Evolutionary conservation across 2,113 vertebrate species (phyloP).

Genomic region (Brachypteracias leptosomus): DNA sequence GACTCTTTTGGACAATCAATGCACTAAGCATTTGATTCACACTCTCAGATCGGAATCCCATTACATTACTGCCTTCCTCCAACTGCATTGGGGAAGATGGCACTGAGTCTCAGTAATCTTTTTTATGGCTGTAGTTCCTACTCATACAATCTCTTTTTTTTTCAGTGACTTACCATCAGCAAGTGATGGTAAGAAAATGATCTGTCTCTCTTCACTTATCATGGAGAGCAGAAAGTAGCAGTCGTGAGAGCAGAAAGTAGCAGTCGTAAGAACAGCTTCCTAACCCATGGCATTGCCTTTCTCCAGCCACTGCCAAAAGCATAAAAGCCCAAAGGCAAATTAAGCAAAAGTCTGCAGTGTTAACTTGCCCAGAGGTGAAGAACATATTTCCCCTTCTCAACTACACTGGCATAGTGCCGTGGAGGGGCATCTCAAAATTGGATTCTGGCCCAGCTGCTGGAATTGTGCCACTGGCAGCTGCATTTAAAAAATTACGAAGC

Average conservation of each 20-base stretch:
- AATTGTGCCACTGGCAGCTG: neutral
- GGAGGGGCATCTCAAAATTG: neutral
- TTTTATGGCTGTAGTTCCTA: neutral
- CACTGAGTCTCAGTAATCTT: accelerated
- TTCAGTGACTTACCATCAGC: neutral
- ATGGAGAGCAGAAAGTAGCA: neutral
- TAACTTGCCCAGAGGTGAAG: neutral
- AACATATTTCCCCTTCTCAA: neutral
- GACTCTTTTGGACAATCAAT: neutral
- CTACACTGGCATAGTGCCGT: neutral
- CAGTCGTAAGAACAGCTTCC: neutral
- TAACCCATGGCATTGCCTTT: neutral
- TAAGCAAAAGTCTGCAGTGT: neutral
- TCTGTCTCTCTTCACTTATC: neutral
- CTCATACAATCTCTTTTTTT: neutral
- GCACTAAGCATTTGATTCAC: neutral
- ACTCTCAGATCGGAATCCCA: neutral
- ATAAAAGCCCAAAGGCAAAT: neutral
- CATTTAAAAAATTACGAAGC: neutral
- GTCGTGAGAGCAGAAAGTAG: neutral
- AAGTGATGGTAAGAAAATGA: neutral
- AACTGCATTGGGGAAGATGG: accelerated
- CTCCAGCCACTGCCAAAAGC: neutral
- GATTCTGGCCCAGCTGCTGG: neutral
- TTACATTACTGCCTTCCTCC: neutral